A percentile compares a stretch with the other conserved stretches of the same genome.
Evolutionary conservation across 1,140 invertebrate genomes (phyloP).

Genomic region (Leptonema lineaticorne): DNA sequence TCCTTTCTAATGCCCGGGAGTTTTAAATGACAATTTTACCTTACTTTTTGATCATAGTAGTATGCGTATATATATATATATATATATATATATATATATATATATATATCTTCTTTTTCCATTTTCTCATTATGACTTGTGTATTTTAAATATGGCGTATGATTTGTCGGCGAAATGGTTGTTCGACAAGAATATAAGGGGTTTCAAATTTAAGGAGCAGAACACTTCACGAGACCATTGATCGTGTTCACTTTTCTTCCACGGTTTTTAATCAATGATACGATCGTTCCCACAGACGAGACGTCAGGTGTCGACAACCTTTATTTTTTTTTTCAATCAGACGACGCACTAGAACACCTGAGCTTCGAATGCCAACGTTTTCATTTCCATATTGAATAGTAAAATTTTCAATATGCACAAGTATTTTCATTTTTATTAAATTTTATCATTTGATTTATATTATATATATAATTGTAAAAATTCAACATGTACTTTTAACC

Average conservation of each 20-base stretch:
- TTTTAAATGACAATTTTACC: too few species aligned
- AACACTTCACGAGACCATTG: background rate
- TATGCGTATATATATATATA: background rate
- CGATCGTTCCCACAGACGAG: background rate
- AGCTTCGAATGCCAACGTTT: too few species aligned
- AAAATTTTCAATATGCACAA: too few species aligned
- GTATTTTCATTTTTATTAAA: too few species aligned
- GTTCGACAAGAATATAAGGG: background rate
- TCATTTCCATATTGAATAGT: too few species aligned
- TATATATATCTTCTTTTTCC: background rate
- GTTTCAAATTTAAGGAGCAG: constrained; percentile 1
- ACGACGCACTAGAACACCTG: too few species aligned
- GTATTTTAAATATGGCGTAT: background rate
- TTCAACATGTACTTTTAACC: too few species aligned
- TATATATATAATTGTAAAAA: too few species aligned
- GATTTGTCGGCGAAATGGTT: background rate
- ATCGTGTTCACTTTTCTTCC: background rate
- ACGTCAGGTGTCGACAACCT: background rate
- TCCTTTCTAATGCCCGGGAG: too few species aligned
- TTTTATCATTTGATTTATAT: too few species aligned
- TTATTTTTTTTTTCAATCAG: background rate
- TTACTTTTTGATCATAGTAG: too few species aligned
- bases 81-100: background rate
- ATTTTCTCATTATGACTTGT: background rate
- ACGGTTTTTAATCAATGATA: constrained; percentile 9